Evolutionary conservation across 2,113 vertebrate species (phyloP).

Genomic region (Sylvietta virens): DNA sequence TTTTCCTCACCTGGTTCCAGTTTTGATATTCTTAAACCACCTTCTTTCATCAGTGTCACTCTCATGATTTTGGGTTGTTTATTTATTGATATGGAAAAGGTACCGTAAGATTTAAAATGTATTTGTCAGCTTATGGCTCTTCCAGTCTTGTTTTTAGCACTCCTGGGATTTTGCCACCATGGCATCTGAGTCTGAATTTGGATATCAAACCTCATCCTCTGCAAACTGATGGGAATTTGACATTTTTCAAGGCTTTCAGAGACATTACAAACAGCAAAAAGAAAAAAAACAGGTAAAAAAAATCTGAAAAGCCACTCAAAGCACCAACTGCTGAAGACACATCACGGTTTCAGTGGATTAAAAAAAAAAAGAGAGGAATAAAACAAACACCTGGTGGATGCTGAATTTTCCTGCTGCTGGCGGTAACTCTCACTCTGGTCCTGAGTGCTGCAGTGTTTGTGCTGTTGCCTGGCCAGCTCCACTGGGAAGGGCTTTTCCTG

Average conservation of each 20-base stretch:
- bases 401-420: neutral
- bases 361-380: neutral
- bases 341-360: neutral
- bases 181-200: neutral
- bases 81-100: neutral
- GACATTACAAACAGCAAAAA: neutral
- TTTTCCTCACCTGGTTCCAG: neutral
- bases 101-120: neutral
- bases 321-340: neutral
- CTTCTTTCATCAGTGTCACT: neutral
- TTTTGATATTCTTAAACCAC: neutral
- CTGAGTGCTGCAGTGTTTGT: neutral
- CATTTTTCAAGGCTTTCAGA: neutral
- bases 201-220: neutral
- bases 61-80: neutral
- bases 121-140: neutral
- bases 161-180: neutral
- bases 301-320: neutral
- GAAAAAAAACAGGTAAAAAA: accelerated
- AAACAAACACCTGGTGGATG: neutral
- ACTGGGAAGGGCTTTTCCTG: neutral
- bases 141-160: neutral
- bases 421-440: neutral
- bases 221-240: neutral
- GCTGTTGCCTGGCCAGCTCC: neutral